Percentiles rank a stretch among this genome's conserved stretches.
Evolutionary conservation across 1,140 invertebrate genomes (phyloP).

Genomic region (Leptinotarsa undecemlineata): DNA sequence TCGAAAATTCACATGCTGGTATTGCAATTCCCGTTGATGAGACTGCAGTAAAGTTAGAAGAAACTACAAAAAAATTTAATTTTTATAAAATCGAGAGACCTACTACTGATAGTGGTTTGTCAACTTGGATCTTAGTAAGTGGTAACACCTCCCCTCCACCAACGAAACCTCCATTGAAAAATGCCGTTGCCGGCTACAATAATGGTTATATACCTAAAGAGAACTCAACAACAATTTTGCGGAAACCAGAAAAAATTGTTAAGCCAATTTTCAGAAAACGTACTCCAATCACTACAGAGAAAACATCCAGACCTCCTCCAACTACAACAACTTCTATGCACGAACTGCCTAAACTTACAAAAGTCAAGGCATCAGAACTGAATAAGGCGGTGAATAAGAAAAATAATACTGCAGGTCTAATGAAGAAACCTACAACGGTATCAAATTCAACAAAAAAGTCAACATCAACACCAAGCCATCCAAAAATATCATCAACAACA

Average conservation of each 20-base stretch:
- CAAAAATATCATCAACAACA: background rate
- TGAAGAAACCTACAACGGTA: background rate
- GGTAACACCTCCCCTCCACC: constrained; percentile 55
- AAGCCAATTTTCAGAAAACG: constrained; percentile 52
- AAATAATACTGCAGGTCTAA: constrained; percentile 31
- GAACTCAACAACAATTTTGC: background rate
- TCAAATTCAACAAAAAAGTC: constrained; percentile 15
- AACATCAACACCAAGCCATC: constrained; percentile 24
- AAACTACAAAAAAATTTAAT: constrained; percentile 49
- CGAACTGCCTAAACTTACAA: constrained; percentile 42
- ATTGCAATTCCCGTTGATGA: constrained; percentile 62
- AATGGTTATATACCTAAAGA: background rate
- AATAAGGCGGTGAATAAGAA: constrained; percentile 37
- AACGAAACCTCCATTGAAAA: constrained; percentile 45
- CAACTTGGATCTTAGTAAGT: constrained; percentile 76
- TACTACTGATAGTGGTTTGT: constrained; percentile 69
- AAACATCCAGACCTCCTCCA: constrained; percentile 45
- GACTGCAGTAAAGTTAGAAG: constrained; percentile 54
- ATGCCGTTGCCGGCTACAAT: background rate
- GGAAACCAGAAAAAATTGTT: constrained; percentile 33
- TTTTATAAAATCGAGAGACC: constrained; percentile 57
- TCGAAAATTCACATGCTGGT: constrained; percentile 61
- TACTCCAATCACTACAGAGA: constrained; percentile 37
- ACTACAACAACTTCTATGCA: constrained; percentile 39
- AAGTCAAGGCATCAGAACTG: constrained; percentile 46